Evolutionary conservation across 64 coral and sea anemone genomes (phyloP), one percentile per base, ranked within the genome.

Genomic region (Montipora foliosa): DNA sequence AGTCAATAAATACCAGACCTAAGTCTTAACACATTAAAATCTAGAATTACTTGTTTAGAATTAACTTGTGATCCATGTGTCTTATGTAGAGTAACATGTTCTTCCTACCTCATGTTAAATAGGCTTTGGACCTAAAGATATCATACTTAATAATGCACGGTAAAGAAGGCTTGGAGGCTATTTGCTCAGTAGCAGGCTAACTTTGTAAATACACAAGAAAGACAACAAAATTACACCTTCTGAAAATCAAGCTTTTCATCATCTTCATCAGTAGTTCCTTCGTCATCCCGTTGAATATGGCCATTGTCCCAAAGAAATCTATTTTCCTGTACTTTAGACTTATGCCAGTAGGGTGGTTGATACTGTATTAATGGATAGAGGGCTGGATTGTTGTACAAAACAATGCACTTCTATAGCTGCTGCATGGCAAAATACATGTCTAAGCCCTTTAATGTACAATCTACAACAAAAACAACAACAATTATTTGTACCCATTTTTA

Each of bases 231-330:
- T 64, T 79, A 17, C 48, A 50, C 47, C 44, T 79, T 79, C 47
- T 14, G 15, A 79, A 79, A 16, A 79, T 79, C 47, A 79, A 46
- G 76, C 44, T 79, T 79, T 79, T 79, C 76, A 79, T 79, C 76
- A 50, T 79, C 76, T 79, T 49, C 47, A 49, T 50, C 76, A 79
- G 76, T 79, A 50, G 44, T 79, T 79, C 47, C 76, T 79, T 79
- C 46, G 17, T 79, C 76, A 64, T 64, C 60, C 60, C 0, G 60
- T 64, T 64, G 60, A 64, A 64, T 64, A 64, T 64, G 1, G 60
- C 60, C 60, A 64, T 64, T 64, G 60, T 64, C 60, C 60, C 14
- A 64, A 64, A 64, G 60, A 5, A 64, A 64, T 64, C 47, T 79
- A 49, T 47, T 79, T 79, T 15, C 47, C 4, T 49, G 9, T 15